Conservation (phyloP, 2,888 invertebrate species). For the Chorisops tibialis region DNA sequence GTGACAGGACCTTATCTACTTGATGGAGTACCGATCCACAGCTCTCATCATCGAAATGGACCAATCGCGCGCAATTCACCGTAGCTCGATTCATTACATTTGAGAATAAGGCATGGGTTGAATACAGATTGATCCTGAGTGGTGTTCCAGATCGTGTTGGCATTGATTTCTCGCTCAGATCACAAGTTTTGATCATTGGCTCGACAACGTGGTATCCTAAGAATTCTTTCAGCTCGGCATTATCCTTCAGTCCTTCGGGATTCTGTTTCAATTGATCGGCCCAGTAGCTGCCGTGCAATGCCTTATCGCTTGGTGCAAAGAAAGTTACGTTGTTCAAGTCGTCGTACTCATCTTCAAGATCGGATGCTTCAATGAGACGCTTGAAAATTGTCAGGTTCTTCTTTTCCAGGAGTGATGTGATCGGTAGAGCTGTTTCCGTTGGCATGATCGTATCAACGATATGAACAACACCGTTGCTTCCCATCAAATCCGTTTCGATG, state of each 20-base stretch:
- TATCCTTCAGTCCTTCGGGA: constrained; percentile 46
- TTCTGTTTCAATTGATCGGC: constrained; percentile 45
- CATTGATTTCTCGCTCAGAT: constrained; percentile 57
- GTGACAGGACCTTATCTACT: constrained; percentile 58
- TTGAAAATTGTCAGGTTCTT: constrained; percentile 62
- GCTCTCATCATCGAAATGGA: constrained; percentile 60
- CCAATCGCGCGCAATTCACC: constrained; percentile 64
- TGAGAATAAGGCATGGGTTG: constrained; percentile 57
- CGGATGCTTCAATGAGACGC: constrained; percentile 56
- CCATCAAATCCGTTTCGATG: constrained; percentile 60
- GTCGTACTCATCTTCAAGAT: constrained; percentile 57
- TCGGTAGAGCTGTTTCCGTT: constrained; percentile 56
- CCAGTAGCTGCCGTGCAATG: constrained; percentile 55
- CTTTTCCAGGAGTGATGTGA: constrained; percentile 55
- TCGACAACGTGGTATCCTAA: constrained; percentile 62
- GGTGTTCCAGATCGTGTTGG: constrained; percentile 54
- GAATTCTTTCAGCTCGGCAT: constrained; percentile 56
- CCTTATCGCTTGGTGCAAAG: constrained; percentile 64
- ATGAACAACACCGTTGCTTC: constrained; percentile 71
- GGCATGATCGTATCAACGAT: constrained; percentile 64
- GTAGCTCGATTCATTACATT: constrained; percentile 61
- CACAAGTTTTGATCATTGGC: constrained; percentile 57
- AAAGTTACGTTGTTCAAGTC: constrained; percentile 60
- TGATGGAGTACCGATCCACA: constrained; percentile 68
- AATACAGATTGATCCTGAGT: constrained; percentile 61